A percentile compares a stretch with the other conserved stretches of the same genome.
These are phyloP conservation scores for Polyommatus icarus DNA, from an alignment of 2,888 invertebrate genomes.

Conservation along the genomic window DNA sequence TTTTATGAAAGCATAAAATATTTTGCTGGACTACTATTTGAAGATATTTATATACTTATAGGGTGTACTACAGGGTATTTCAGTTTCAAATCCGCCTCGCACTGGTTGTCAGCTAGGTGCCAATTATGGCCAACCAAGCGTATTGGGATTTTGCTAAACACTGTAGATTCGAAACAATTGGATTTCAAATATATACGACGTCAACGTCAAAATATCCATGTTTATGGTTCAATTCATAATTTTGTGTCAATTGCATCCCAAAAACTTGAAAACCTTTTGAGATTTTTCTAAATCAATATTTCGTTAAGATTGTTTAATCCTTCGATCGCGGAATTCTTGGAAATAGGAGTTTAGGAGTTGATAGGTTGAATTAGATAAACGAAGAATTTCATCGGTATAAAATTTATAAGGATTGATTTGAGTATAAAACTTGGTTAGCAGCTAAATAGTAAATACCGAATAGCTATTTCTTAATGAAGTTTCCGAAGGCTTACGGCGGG, in stretches of 20 bases:
- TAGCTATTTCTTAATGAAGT: slow-evolving; percentile 15
- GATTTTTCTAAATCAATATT: not conserved
- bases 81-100: slow-evolving; percentile 15
- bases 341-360: no score
- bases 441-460: not conserved
- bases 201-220: no score
- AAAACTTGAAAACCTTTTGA: not conserved
- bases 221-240: no score
- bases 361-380: not conserved
- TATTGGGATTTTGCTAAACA: not conserved
- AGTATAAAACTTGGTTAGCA: not conserved
- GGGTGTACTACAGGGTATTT: not conserved
- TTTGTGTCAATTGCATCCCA: no score
- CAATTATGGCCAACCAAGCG: slow-evolving; percentile 17
- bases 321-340: no score
- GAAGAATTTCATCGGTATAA: not conserved
- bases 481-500: slow-evolving; percentile 1
- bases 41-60: not conserved
- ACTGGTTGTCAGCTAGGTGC: slow-evolving; percentile 19
- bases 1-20: not conserved
- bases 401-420: not conserved
- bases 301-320: not conserved
- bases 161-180: not conserved
- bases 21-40: not conserved
- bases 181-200: not conserved